A percentile compares a stretch with the other conserved stretches of the same genome.
These are phyloP conservation scores for Lathronympha strigana DNA, from an alignment of 2,888 invertebrate species.

Conservation along the genomic window DNA sequence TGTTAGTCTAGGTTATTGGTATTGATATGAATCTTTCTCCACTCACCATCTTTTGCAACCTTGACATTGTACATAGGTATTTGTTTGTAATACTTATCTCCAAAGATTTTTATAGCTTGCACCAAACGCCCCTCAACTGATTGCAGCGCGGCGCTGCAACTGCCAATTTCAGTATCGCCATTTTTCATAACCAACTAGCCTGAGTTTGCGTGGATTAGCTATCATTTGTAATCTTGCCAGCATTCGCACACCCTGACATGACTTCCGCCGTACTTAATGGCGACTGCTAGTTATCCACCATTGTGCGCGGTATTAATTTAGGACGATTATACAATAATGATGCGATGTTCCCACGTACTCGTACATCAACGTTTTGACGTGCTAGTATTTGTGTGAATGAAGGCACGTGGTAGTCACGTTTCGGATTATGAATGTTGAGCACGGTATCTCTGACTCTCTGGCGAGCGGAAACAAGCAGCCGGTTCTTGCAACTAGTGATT, in stretches of 20 bases:
- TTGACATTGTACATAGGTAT: too few relatives aligned
- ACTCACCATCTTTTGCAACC: too few relatives aligned
- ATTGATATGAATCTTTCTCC: too few relatives aligned
- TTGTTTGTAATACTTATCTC: background rate
- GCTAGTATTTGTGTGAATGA: conserved; percentile 41
- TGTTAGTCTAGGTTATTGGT: too few relatives aligned
- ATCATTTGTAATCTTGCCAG: conserved; percentile 18
- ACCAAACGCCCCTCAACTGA: background rate
- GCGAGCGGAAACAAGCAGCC: conserved; percentile 4
- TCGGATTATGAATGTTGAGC: conserved; percentile 26
- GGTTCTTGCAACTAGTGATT: conserved; percentile 10
- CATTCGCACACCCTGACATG: conserved; percentile 30
- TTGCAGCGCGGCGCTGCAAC: background rate
- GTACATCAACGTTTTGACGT: conserved; percentile 25
- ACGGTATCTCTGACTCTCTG: background rate
- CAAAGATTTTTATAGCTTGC: background rate
- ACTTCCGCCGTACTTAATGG: conserved; percentile 29
- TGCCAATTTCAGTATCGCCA: conserved; percentile 19
- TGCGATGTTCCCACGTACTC: conserved; percentile 29
- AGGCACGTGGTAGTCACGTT: conserved; percentile 52
- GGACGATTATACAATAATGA: conserved; percentile 29
- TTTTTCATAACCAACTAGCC: conserved; percentile 15
- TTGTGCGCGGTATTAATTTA: conserved; percentile 30
- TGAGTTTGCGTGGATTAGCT: conserved; percentile 10
- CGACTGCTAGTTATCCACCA: conserved; percentile 26